These are phyloP conservation scores for Lepetodrilus schrolli DNA, from an alignment of 2,888 invertebrate genomes.

Conservation along the genomic window DNA sequence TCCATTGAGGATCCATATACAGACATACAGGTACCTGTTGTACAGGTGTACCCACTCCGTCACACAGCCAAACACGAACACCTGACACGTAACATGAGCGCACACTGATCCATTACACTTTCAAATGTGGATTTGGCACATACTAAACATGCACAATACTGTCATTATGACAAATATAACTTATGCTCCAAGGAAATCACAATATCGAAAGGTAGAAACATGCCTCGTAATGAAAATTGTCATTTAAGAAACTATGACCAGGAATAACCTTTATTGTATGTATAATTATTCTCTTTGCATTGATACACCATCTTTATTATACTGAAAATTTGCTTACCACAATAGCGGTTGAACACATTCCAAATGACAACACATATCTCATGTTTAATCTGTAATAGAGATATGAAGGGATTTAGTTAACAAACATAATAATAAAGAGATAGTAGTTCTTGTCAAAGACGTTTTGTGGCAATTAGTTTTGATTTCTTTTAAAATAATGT, in stretches of 20 bases:
- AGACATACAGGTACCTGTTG: constrained; percentile 74
- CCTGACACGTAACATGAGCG: constrained; percentile 52
- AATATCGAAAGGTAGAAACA: too few species aligned
- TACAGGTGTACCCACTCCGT: constrained; percentile 76
- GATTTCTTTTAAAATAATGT: too few species aligned
- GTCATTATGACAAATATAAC: too few species aligned
- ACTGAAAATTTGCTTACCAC: constrained; percentile 62
- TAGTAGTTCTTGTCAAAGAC: too few species aligned
- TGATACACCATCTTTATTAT: background rate
- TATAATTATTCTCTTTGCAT: too few species aligned
- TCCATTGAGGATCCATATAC: constrained; percentile 76
- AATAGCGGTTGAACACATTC: constrained; percentile 76
- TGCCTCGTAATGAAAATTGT: too few species aligned
- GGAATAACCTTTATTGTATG: too few species aligned
- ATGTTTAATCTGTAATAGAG: constrained; percentile 71
- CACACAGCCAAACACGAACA: constrained; percentile 76
- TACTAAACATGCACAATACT: background rate
- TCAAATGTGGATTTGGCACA: background rate
- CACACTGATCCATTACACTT: too few species aligned
- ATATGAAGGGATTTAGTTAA: background rate
- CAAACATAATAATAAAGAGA: too few species aligned
- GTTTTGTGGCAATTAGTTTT: too few species aligned
- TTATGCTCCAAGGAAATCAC: too few species aligned
- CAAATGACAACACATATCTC: constrained; percentile 74
- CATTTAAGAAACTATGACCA: too few species aligned